Conservation (phyloP, 2,888 invertebrate species). For the Ennomos erosarius region DNA sequence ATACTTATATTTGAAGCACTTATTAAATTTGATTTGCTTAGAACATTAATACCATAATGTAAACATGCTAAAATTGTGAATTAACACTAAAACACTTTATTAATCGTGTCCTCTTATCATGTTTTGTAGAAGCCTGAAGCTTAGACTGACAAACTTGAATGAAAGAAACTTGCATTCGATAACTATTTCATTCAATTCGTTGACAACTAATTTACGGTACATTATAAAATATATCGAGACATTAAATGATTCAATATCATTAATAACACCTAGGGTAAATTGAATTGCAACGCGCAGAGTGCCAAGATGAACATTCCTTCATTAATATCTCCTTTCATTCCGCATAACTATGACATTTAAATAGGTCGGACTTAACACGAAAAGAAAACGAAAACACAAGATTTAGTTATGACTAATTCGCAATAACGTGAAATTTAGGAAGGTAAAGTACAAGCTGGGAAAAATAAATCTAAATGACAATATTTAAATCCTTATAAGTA, state of each 20-base stretch:
- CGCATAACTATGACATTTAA: constrained; percentile 18
- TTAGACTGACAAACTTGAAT: constrained; percentile 14
- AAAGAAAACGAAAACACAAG: neutral
- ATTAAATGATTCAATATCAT: constrained; percentile 16
- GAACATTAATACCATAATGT: no score
- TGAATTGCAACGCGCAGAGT: neutral
- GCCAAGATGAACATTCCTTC: constrained; percentile 19
- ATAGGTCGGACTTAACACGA: neutral
- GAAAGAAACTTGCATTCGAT: constrained; percentile 3
- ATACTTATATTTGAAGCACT: no score
- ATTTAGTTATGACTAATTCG: neutral
- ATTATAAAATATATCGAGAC: neutral
- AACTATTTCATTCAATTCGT: constrained; percentile 6
- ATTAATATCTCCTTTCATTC: no score
- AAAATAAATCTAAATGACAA: no score
- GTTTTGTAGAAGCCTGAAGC: neutral
- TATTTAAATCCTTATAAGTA: no score
- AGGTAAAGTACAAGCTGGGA: no score
- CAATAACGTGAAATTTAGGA: no score
- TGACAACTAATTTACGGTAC: constrained; percentile 1
- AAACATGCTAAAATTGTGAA: no score
- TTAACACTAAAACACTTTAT: neutral
- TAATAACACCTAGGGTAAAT: constrained; percentile 16
- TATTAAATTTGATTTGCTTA: no score
- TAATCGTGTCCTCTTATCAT: neutral